Conservation (phyloP, 1,140 invertebrate genomes). For the Papilio polytes region DNA sequence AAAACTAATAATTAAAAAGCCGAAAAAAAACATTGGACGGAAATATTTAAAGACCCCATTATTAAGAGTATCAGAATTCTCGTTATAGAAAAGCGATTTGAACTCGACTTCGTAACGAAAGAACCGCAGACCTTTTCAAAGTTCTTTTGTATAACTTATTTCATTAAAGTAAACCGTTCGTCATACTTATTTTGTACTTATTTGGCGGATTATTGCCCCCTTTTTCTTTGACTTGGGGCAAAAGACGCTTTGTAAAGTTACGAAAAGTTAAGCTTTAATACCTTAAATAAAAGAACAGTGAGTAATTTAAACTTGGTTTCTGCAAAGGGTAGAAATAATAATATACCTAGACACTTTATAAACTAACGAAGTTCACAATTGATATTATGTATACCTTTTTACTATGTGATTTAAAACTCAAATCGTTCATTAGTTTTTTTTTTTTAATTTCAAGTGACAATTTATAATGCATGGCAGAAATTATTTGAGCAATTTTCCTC, state of each 20-base stretch:
- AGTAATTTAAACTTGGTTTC: not conserved
- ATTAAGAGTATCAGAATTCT: constrained; percentile 57
- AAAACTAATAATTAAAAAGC: not conserved
- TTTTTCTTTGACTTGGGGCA: constrained; percentile 54
- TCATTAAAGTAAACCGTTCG: constrained; percentile 61
- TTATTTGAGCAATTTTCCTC: constrained; percentile 16
- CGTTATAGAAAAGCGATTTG: constrained; percentile 52
- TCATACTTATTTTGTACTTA: constrained; percentile 65
- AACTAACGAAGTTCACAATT: not conserved
- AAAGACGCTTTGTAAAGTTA: constrained; percentile 26
- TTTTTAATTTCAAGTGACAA: not conserved
- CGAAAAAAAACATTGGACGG: not conserved
- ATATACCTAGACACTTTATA: not conserved
- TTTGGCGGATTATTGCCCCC: constrained; percentile 62
- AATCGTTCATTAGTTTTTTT: not conserved
- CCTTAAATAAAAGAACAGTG: not conserved
- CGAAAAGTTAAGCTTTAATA: not conserved
- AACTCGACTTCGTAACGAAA: constrained; percentile 54
- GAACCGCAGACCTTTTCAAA: constrained; percentile 72
- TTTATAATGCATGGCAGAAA: constrained; percentile 4
- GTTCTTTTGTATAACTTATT: constrained; percentile 69
- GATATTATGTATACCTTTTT: not conserved
- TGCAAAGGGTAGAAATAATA: not conserved
- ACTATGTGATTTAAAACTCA: not conserved
- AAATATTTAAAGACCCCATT: constrained; percentile 53